Conservation (phyloP, 2,113 vertebrate species). For the Hymenochirus boettgeri region DNA sequence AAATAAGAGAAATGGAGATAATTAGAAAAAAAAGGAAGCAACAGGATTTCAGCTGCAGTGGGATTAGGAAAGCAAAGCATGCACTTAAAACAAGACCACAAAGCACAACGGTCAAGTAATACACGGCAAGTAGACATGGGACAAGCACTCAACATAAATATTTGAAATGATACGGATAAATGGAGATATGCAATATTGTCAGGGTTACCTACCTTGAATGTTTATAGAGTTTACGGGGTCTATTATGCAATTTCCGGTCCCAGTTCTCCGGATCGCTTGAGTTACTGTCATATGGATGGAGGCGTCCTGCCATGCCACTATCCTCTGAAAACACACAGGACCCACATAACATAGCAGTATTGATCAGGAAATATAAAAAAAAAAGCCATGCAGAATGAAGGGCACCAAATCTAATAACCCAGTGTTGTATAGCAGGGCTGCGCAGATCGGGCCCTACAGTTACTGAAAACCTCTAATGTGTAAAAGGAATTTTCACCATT, state of each 20-base stretch:
- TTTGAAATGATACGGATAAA: background rate
- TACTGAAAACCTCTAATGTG: too few relatives aligned
- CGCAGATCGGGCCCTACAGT: too few relatives aligned
- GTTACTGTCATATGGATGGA: constrained; percentile 91
- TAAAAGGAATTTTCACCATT: too few relatives aligned
- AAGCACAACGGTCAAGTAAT: background rate
- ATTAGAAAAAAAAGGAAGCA: too few relatives aligned
- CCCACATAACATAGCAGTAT: constrained; percentile 71
- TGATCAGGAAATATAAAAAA: constrained; percentile 54
- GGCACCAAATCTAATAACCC: constrained; percentile 3
- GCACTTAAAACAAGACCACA: background rate
- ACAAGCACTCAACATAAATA: background rate
- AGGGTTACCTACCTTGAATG: constrained; percentile 79
- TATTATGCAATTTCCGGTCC: constrained; percentile 80
- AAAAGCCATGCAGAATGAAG: constrained; percentile 51
- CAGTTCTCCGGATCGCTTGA: constrained; percentile 90
- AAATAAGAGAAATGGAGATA: too few relatives aligned
- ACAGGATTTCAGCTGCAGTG: background rate
- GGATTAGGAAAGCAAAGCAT: background rate
- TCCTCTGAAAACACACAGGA: constrained; percentile 75
- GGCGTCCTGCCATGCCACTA: constrained; percentile 88
- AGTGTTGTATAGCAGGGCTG: background rate
- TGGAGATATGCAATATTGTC: background rate
- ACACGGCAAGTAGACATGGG: background rate
- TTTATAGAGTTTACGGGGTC: constrained; percentile 88